These are phyloP conservation scores for Onthophagus sagittarius DNA, from an alignment of 2,888 invertebrate genomes.

Conservation along the genomic window DNA sequence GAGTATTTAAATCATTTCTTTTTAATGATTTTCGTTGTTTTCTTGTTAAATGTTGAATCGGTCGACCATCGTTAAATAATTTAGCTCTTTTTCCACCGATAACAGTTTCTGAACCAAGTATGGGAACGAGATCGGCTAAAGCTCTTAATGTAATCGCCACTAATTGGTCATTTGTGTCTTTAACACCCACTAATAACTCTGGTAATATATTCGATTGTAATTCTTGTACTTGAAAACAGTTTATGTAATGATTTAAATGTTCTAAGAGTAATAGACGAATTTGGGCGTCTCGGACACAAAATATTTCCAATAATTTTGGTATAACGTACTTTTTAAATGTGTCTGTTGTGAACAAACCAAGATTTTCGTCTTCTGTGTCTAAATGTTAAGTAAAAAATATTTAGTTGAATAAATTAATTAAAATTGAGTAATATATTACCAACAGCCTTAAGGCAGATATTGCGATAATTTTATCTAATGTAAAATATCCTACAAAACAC, in stretches of 20 bases:
- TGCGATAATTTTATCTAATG: too few relatives aligned
- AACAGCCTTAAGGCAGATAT: too few relatives aligned
- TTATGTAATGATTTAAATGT: constrained; percentile 73
- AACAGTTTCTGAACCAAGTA: constrained; percentile 80
- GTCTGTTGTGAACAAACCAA: constrained; percentile 63
- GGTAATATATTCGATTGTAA: constrained; percentile 76
- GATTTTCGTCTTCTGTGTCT: constrained; percentile 38
- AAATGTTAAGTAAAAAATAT: constrained; percentile 22
- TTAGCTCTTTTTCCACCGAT: constrained; percentile 78
- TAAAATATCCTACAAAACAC: too few relatives aligned
- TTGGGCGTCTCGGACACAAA: constrained; percentile 81
- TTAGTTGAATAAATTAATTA: background rate
- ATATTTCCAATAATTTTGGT: constrained; percentile 74
- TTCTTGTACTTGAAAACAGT: constrained; percentile 71
- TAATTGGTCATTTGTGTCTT: constrained; percentile 78
- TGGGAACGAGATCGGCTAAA: constrained; percentile 78
- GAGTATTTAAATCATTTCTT: constrained; percentile 5
- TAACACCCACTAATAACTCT: constrained; percentile 77
- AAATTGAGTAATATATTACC: too few relatives aligned
- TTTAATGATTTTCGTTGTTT: constrained; percentile 12
- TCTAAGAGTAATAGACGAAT: constrained; percentile 73
- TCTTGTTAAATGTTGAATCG: constrained; percentile 46
- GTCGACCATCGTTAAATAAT: constrained; percentile 82
- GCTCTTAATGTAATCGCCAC: constrained; percentile 78
- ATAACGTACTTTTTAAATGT: constrained; percentile 72